A percentile compares a stretch with the other conserved stretches of the same genome.
These are phyloP conservation scores for Luperina nickerlii DNA, from an alignment of 2,888 invertebrate species.

Conservation along the genomic window DNA sequence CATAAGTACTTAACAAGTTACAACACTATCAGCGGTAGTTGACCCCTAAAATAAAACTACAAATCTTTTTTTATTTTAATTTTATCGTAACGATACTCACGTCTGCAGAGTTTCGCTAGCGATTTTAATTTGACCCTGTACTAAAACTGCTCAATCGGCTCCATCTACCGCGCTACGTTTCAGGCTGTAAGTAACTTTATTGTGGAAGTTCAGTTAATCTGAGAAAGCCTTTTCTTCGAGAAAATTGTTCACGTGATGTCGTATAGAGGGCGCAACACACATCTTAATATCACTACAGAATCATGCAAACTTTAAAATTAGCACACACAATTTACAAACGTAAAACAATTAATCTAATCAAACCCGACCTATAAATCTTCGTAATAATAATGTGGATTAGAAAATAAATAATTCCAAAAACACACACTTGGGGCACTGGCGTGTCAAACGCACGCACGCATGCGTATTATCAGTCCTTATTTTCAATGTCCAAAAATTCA, in stretches of 20 bases:
- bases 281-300: neutral
- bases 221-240: neutral
- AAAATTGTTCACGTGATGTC: neutral
- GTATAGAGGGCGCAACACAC: constrained; percentile 47
- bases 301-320: neutral
- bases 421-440: constrained; percentile 70
- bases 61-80: no score
- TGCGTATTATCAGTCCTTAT: constrained; percentile 80
- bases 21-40: no score
- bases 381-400: neutral
- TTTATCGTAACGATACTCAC: no score
- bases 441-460: constrained; percentile 75
- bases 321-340: neutral
- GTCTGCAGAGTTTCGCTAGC: no score
- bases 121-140: no score
- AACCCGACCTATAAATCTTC: neutral
- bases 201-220: neutral
- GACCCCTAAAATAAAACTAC: no score
- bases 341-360: neutral
- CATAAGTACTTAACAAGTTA: no score
- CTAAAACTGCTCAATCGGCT: constrained; percentile 12
- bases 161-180: constrained; percentile 35
- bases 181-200: neutral
- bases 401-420: constrained; percentile 36
- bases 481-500: constrained; percentile 84